phyloP scores from a whole-genome alignment of 2,113 vertebrate genomes.

The Puffinus mauretanicus region DNA sequence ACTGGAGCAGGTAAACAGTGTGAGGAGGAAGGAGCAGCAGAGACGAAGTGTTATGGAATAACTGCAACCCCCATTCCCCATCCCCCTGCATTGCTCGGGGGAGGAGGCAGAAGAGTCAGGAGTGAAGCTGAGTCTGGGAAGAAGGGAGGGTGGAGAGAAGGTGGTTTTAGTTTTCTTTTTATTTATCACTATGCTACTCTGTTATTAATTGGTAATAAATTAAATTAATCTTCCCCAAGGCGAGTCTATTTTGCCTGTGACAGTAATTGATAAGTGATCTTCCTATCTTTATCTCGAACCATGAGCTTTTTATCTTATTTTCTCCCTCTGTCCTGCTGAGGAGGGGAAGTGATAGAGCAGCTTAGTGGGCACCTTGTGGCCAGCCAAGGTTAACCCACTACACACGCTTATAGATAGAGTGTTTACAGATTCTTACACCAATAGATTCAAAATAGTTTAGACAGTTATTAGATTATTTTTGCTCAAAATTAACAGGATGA shows the following conservation, averaged over 20 bases:
- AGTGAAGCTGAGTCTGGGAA: neutral
- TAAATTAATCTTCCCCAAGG: neutral
- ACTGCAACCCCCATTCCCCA: fast-evolving
- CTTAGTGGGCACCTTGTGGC: neutral
- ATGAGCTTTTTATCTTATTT: neutral
- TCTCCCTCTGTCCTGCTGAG: too few relatives aligned
- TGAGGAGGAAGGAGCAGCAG: neutral
- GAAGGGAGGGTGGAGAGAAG: neutral
- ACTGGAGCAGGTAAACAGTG: fast-evolving
- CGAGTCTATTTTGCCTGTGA: neutral
- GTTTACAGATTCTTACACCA: neutral
- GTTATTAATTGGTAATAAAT: neutral
- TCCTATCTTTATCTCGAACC: neutral
- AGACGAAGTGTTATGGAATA: neutral
- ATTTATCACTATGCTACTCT: neutral
- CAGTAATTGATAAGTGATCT: neutral
- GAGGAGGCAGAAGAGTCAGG: neutral
- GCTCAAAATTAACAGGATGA: neutral
- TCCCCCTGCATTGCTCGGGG: fast-evolving
- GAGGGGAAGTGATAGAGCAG: neutral
- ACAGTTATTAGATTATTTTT: neutral
- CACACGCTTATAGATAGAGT: neutral
- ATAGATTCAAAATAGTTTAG: neutral
- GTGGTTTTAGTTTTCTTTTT: neutral
- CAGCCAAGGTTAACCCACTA: neutral